Evolutionary conservation across 2,888 invertebrate genomes (phyloP).

Genomic region (Fragum sueziense): DNA sequence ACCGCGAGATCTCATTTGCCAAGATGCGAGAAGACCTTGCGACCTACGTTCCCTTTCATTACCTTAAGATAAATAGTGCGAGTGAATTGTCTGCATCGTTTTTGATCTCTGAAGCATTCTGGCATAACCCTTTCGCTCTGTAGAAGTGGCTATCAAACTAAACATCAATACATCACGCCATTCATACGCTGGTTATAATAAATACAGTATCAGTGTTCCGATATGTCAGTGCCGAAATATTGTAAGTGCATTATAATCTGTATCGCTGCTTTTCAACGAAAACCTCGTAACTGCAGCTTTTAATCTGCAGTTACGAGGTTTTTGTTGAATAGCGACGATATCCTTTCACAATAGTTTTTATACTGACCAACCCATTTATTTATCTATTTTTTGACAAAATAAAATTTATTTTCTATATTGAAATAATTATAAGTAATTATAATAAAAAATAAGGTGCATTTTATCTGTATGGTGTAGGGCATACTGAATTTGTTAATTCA

Average conservation of each 20-base stretch:
- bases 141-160: background rate
- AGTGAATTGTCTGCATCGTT: slow-evolving; percentile 41
- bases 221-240: background rate
- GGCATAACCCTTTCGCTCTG: slow-evolving; percentile 7
- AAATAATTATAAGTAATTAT: too few relatives aligned
- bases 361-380: background rate
- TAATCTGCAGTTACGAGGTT: too few relatives aligned
- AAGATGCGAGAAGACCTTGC: slow-evolving; percentile 29
- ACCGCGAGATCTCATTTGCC: slow-evolving; percentile 32
- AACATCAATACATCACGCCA: background rate
- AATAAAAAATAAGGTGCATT: too few relatives aligned
- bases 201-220: background rate
- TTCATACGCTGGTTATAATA: background rate
- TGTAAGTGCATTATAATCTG: background rate
- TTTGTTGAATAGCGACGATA: too few relatives aligned
- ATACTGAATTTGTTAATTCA: too few relatives aligned
- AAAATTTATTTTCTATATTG: too few relatives aligned
- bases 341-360: too few relatives aligned
- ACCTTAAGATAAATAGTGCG: slow-evolving; percentile 46
- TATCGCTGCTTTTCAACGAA: background rate
- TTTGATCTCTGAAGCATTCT: slow-evolving; percentile 42
- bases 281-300: too few relatives aligned
- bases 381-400: too few relatives aligned
- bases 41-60: slow-evolving; percentile 59
- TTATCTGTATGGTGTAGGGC: too few relatives aligned